phyloP scores from a whole-genome alignment of 2,888 invertebrate species.

The Scaptodrosophila latifasciaeformis region DNA sequence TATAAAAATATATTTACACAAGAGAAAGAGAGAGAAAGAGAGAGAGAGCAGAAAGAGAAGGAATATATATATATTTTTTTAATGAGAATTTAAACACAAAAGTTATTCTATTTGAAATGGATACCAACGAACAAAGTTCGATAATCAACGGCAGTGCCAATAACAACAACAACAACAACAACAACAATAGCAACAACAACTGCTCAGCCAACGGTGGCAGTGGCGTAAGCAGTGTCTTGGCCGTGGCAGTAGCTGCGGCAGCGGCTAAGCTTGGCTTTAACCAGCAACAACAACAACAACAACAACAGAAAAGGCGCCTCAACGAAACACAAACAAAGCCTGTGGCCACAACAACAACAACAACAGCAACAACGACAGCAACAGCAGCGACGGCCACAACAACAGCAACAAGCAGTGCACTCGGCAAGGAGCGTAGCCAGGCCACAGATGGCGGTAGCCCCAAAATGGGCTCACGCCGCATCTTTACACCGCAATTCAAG shows the following conservation, averaged over 20 bases:
- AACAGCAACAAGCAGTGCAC: background rate
- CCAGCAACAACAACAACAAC: background rate
- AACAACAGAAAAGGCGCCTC: background rate
- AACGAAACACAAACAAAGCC: background rate
- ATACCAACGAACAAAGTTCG: constrained; percentile 45
- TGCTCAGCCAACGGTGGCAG: constrained; percentile 13
- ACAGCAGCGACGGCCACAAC: background rate
- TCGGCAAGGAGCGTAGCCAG: no score
- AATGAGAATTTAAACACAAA: background rate
- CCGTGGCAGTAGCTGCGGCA: constrained; percentile 5
- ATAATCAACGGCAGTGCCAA: constrained; percentile 7
- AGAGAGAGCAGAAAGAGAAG: constrained; percentile 1
- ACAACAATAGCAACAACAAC: background rate
- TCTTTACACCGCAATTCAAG: constrained; percentile 92
- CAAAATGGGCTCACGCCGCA: constrained; percentile 87
- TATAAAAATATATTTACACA: constrained; percentile 4
- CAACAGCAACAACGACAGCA: constrained; percentile 11
- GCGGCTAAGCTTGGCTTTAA: constrained; percentile 19
- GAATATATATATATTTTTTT: constrained; percentile 15
- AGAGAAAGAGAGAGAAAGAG: background rate
- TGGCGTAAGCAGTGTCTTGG: background rate
- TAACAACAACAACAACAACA: constrained; percentile 5
- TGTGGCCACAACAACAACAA: constrained; percentile 15
- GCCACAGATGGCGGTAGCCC: constrained; percentile 56
- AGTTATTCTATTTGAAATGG: constrained; percentile 34